Evolutionary conservation across 2,888 invertebrate species (phyloP), one percentile per base, ranked within the genome.

Genomic region (Muscina levida): DNA sequence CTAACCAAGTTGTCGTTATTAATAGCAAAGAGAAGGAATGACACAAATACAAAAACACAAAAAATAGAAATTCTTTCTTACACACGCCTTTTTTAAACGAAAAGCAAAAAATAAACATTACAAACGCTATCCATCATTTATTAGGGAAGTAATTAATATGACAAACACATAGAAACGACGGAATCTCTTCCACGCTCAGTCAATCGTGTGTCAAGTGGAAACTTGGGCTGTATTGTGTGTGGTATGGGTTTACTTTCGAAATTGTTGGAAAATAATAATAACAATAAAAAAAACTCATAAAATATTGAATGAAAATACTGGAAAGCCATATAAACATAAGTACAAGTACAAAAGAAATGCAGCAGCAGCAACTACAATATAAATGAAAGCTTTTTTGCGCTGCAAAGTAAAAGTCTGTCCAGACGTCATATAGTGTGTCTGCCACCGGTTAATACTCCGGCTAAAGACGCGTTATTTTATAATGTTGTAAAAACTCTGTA

Each of bases 61-160:
- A 57, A 39, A 66, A 66, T 67, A 79, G 56, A 76, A 79, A 68
- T 76, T 79, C 71, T 72, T 76, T 79, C 71, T 72, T 79, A 74
- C 44, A 72, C 57, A 67, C 77, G 59, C 46, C 19, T 72, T 70
- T 66, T 72, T 59, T 42, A 57, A 66, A 26, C 48, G 65, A 51
- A 26, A 65, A 22, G 2, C 1, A 42, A 56, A 15, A 15, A 24
- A 37, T 31, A 4, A 15, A 46, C 31, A 51, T 11, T 1, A 22
- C 11, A 48, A 68, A 37, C 51, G 39, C 15, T 39, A 19, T 1
- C 56, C 13, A 59, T 59, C 59, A 42, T 39, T 68, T 51, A 39
- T 68, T 53, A 59, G 67, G 67, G 80, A 81, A 77, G 56, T 81
- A 37, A 72, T 81, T 81, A 74, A 72, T 81, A 81, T 81, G 81